Conservation (phyloP, 1,140 invertebrate species). For the Sarcophaga peregrina region DNA sequence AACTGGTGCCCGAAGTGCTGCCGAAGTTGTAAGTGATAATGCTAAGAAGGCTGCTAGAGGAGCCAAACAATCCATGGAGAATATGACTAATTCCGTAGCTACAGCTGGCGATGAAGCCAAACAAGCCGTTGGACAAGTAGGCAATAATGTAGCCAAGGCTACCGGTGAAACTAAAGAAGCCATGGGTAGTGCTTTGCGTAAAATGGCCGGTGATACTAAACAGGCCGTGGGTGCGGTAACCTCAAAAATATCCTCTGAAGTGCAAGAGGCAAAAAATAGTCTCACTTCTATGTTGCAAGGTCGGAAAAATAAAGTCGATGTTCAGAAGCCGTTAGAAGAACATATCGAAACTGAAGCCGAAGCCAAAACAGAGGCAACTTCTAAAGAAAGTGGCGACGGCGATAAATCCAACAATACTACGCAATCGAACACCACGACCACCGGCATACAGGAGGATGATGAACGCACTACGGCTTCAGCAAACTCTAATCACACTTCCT, state of each 20-base stretch:
- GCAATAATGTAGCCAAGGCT: slow-evolving; percentile 50
- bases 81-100: slow-evolving; percentile 46
- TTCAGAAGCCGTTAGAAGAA: slow-evolving; percentile 48
- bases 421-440: slow-evolving; percentile 47
- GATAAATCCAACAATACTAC: slow-evolving; percentile 44
- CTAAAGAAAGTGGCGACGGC: slow-evolving; percentile 50
- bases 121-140: slow-evolving; percentile 52
- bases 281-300: slow-evolving; percentile 60
- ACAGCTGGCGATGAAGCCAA: slow-evolving; percentile 19
- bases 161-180: slow-evolving; percentile 57
- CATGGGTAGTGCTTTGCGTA: slow-evolving; percentile 56
- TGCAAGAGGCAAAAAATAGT: slow-evolving; percentile 59
- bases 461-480: slow-evolving; percentile 63
- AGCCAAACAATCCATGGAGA: slow-evolving; percentile 51
- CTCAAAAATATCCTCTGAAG: slow-evolving; percentile 47
- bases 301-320: slow-evolving; percentile 46
- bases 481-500: slow-evolving; percentile 60
- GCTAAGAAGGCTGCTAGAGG: slow-evolving; percentile 48
- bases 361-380: slow-evolving; percentile 47
- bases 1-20: slow-evolving; percentile 53
- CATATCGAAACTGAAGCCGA: slow-evolving; percentile 45
- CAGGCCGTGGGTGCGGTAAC: slow-evolving; percentile 44
- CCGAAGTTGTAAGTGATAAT: slow-evolving; percentile 56
- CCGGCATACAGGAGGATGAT: slow-evolving; percentile 56
- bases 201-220: slow-evolving; percentile 51